These are phyloP conservation scores for Sorex fumeus DNA, from an alignment of 2,113 vertebrate genomes.

Conservation along the genomic window DNA sequence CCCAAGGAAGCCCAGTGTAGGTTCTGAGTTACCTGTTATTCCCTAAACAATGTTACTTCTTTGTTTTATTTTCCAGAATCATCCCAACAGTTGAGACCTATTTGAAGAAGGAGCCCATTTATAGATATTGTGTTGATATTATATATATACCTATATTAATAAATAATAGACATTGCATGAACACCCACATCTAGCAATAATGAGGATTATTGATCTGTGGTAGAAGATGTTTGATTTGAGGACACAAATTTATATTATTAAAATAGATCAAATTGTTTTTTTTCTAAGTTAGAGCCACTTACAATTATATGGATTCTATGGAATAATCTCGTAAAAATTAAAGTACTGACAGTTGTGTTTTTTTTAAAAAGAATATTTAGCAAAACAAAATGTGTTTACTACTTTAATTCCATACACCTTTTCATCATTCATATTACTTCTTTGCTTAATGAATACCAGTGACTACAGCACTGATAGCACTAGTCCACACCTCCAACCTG, in stretches of 20 bases:
- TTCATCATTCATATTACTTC: background rate
- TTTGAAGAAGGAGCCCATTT: background rate
- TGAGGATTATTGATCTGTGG: background rate
- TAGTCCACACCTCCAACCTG: background rate
- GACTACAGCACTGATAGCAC: background rate
- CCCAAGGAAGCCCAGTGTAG: background rate
- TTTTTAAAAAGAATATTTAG: slow-evolving; percentile 19
- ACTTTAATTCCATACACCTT: background rate
- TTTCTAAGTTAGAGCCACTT: background rate
- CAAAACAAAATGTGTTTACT: slow-evolving; percentile 8
- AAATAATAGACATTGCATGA: background rate
- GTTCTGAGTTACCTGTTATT: background rate
- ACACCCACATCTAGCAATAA: background rate
- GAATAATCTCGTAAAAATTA: background rate
- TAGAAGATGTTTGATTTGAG: background rate
- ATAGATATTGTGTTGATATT: too few species aligned
- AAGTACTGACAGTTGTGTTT: slow-evolving; percentile 23
- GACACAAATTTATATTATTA: background rate
- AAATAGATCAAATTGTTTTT: slow-evolving; percentile 43
- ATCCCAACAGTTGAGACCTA: background rate
- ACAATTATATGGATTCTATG: background rate
- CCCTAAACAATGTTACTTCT: background rate
- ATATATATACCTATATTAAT: too few species aligned
- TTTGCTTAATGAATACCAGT: background rate
- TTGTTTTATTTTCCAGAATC: background rate